These are phyloP conservation scores for Agriopis leucophaearia DNA, from an alignment of 2,888 invertebrate species.

Conservation along the genomic window DNA sequence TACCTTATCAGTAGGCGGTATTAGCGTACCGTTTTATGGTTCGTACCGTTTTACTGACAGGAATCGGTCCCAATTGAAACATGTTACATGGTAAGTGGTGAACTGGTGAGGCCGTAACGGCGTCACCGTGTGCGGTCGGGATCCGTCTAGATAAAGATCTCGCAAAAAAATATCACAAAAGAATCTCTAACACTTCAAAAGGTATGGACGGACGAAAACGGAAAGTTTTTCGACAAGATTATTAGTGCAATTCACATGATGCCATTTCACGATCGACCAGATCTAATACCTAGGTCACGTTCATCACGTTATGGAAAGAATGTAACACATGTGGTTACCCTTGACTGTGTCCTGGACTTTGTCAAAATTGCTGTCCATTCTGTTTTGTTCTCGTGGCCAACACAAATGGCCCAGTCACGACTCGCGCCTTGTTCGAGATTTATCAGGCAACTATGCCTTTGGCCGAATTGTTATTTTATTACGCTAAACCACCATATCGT, in stretches of 20 bases:
- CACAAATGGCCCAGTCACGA: slow-evolving; percentile 75
- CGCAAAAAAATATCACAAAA: slow-evolving; percentile 54
- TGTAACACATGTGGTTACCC: slow-evolving; percentile 61
- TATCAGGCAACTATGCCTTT: slow-evolving; percentile 60
- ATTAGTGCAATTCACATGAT: slow-evolving; percentile 48
- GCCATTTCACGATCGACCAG: slow-evolving; percentile 59
- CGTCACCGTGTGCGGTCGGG: slow-evolving; percentile 59
- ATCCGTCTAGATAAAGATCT: slow-evolving; percentile 53
- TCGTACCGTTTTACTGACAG: slow-evolving; percentile 43
- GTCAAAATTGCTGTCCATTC: slow-evolving; percentile 68
- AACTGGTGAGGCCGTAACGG: slow-evolving; percentile 40
- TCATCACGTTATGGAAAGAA: slow-evolving; percentile 60
- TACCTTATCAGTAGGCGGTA: slow-evolving; percentile 49
- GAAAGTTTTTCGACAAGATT: slow-evolving; percentile 25
- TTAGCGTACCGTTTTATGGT: slow-evolving; percentile 44
- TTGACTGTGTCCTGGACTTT: slow-evolving; percentile 70
- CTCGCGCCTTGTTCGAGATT: slow-evolving; percentile 60
- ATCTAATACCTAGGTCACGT: slow-evolving; percentile 78
- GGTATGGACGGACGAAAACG: slow-evolving; percentile 15
- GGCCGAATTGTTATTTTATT: slow-evolving; percentile 62
- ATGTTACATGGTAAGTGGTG: slow-evolving; percentile 39
- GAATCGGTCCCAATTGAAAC: slow-evolving; percentile 43
- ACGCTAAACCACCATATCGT: slow-evolving; percentile 42
- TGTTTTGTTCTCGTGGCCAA: slow-evolving; percentile 66
- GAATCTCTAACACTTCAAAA: slow-evolving; percentile 26